Base-by-base conservation (phyloP, 2,113 vertebrate genomes). In the Panthera leo region DNA sequence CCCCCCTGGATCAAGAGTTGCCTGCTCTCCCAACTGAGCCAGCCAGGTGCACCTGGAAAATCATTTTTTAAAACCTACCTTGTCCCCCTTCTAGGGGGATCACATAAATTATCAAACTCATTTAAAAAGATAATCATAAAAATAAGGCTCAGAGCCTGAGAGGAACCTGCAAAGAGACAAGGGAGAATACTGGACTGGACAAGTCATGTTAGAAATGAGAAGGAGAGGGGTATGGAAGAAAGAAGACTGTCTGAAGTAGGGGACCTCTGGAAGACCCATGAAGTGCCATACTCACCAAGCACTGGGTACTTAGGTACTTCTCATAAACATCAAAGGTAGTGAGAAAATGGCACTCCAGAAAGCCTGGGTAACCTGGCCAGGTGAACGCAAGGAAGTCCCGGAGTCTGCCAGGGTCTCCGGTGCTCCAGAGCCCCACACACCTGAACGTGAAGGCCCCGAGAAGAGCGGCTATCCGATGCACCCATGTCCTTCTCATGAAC, bases 31-130 rank as follows among this genome's bases (percentile, higher is more conserved):
- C 2, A 14, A 78, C 25, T 31, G 42, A 78, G 27, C 42, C 42
- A 31, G 75, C 42, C 27, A 48, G 75, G 75, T 3, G 14, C 27
- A 8, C 75, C 75, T 19, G 39, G 29, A 68, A 95, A 85, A 39
- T 82, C 18, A 25, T 39, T 80, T 93, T 71, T 91, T 29, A 16
- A 63, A 86, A 97, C 31, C 84, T 84, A 91, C 25, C 61, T 91
- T 88, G 23, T 78, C 42, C 3, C 31, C 31, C 9, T 0, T 3
- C 7, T 3, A 16, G 45, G 55, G 67, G 2, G 65, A 79, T 71
- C 13, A 39, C 36, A 83, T 42, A 42, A 61, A 79, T 80, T 16
- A 78, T 61, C 21, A 61, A 71, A 82, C 29, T 51, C 12, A 18
- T 58, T 36, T 42, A 87, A 70, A 34, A 18, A 8, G 25, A 36